phyloP scores from a whole-genome alignment of 2,113 vertebrate species.

The Alethe castanea region DNA sequence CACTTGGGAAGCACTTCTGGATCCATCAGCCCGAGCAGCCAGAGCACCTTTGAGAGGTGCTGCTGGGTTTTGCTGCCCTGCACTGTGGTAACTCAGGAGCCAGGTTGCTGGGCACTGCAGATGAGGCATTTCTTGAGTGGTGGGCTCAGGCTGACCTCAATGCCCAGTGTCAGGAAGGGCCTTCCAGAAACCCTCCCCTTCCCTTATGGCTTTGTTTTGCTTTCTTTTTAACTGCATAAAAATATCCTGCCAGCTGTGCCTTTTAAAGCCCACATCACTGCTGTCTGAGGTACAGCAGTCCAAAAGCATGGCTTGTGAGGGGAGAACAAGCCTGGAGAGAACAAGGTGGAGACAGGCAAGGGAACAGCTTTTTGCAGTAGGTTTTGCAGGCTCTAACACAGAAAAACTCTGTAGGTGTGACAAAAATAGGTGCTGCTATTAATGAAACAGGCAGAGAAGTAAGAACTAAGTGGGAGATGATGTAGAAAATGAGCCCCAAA shows the following conservation, averaged over 20 bases:
- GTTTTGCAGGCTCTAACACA: not conserved
- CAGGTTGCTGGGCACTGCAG: not conserved
- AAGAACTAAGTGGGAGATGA: not conserved
- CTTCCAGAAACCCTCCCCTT: not conserved
- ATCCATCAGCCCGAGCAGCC: not conserved
- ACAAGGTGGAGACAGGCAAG: not conserved
- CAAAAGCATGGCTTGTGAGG: not conserved
- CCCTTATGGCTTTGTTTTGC: not conserved
- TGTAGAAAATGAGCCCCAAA: not conserved
- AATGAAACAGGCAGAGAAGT: not conserved
- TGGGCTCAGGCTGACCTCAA: not conserved
- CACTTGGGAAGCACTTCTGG: not conserved
- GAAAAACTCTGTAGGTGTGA: not conserved
- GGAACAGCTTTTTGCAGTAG: not conserved
- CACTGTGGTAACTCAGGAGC: not conserved
- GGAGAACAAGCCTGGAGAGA: not conserved
- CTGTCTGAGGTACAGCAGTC: not conserved
- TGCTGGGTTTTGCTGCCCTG: not conserved
- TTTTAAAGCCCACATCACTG: not conserved
- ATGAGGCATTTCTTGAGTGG: not conserved
- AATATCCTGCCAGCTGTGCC: not conserved
- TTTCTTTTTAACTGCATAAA: not conserved
- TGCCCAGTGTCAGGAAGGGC: accelerated
- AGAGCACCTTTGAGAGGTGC: not conserved
- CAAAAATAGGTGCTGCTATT: constrained; percentile 1